Percentiles rank a stretch among this genome's conserved stretches.
Evolutionary conservation across 2,888 invertebrate genomes (phyloP).

Genomic region (Netelia melanura): DNA sequence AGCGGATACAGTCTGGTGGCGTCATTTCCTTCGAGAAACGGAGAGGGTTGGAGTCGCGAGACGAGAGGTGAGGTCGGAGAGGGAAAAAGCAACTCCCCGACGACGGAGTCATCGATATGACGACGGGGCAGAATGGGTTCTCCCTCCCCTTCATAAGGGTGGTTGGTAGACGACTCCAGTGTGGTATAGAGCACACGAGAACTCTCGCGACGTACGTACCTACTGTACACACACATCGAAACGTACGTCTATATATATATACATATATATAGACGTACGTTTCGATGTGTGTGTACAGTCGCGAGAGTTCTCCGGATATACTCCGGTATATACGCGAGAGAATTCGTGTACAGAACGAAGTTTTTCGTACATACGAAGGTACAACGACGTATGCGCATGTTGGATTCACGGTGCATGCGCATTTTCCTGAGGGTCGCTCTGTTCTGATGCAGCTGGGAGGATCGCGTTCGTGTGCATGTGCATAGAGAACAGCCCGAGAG

Average conservation of each 20-base stretch:
- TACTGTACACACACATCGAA: neutral
- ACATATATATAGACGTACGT: neutral
- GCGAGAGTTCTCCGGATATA: too few species aligned
- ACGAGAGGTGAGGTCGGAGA: slow-evolving; percentile 6
- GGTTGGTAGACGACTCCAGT: slow-evolving; percentile 27
- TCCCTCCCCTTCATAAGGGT: slow-evolving; percentile 28
- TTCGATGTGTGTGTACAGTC: too few species aligned
- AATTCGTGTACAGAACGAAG: neutral
- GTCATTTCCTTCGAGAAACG: slow-evolving; percentile 65
- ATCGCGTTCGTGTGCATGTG: slow-evolving; percentile 58
- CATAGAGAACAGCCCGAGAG: slow-evolving; percentile 57
- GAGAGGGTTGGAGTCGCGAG: slow-evolving; percentile 23
- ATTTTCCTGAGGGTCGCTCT: slow-evolving; percentile 49
- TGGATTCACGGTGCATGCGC: slow-evolving; percentile 49
- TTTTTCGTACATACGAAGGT: slow-evolving; percentile 18
- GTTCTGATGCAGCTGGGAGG: slow-evolving; percentile 38
- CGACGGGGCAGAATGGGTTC: slow-evolving; percentile 57
- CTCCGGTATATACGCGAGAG: neutral
- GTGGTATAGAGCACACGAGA: slow-evolving; percentile 45
- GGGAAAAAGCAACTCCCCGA: slow-evolving; percentile 31
- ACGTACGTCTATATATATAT: neutral
- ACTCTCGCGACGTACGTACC: slow-evolving; percentile 25
- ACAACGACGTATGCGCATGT: slow-evolving; percentile 28
- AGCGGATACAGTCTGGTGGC: slow-evolving; percentile 28
- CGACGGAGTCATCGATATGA: slow-evolving; percentile 78